Percentiles rank a stretch among this genome's conserved stretches.
Conservation (phyloP, 2,113 vertebrate genomes). For the Excalfactoria chinensis region DNA sequence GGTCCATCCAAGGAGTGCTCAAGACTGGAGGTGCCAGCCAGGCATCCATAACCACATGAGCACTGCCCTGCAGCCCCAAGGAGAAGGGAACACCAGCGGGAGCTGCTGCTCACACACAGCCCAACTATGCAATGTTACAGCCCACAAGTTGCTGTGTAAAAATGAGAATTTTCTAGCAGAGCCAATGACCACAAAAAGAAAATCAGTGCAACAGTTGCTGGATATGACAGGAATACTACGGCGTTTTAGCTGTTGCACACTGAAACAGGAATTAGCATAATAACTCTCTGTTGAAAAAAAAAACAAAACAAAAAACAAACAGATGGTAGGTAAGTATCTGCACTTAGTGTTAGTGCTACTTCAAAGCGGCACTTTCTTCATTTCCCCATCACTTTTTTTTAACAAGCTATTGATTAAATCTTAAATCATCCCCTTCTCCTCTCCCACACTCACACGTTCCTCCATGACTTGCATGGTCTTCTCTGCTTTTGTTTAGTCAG, state of each 20-base stretch:
- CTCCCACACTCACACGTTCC: not conserved
- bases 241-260: slow-evolving; percentile 30
- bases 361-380: not conserved
- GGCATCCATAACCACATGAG: not conserved
- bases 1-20: rapidly evolving
- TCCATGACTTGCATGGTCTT: rapidly evolving
- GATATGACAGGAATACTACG: slow-evolving; percentile 23
- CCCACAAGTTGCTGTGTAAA: not conserved
- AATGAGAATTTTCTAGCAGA: slow-evolving; percentile 40
- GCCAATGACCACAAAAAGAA: slow-evolving; percentile 26
- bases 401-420: not conserved
- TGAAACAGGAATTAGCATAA: slow-evolving; percentile 61
- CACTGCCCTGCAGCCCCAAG: not conserved
- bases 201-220: slow-evolving; percentile 51
- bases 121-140: slow-evolving; percentile 58
- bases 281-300: slow-evolving; percentile 41
- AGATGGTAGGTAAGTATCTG: slow-evolving; percentile 54
- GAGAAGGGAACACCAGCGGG: not conserved
- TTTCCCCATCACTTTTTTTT: not conserved
- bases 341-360: slow-evolving; percentile 15
- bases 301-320: slow-evolving; percentile 42
- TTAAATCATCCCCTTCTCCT: not conserved
- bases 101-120: not conserved
- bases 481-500: rapidly evolving
- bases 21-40: not conserved